Conservation (phyloP, 2,888 invertebrate genomes). For the Clepsis dumicolana region DNA sequence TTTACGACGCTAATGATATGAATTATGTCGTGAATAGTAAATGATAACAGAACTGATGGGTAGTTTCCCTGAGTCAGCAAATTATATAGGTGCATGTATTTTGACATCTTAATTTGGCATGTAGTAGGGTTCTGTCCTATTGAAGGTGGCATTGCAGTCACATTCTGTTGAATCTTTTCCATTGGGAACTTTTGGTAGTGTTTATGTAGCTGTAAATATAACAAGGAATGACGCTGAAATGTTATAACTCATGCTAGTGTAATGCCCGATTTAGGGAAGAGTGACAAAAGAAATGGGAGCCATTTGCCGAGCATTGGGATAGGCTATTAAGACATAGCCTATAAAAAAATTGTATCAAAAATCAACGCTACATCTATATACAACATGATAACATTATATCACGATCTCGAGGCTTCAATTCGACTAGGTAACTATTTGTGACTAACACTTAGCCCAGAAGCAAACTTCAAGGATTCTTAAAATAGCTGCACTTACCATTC, state of each 20-base stretch:
- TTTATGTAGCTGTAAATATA: too few relatives aligned
- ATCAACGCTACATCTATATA: too few relatives aligned
- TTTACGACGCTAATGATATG: neutral
- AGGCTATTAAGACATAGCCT: neutral
- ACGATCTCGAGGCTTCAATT: neutral
- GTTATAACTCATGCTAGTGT: too few relatives aligned
- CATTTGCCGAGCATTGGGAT: too few relatives aligned
- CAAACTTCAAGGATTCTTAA: neutral
- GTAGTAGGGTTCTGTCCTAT: neutral
- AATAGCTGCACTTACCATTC: neutral
- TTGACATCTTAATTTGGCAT: neutral
- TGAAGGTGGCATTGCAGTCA: neutral
- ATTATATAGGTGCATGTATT: neutral
- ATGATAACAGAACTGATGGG: neutral
- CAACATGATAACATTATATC: neutral
- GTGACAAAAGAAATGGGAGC: too few relatives aligned
- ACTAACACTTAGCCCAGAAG: neutral
- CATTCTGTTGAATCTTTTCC: neutral
- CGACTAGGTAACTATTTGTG: neutral
- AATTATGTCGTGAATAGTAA: neutral
- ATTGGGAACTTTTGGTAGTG: neutral
- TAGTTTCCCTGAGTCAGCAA: neutral
- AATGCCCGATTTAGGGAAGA: too few relatives aligned
- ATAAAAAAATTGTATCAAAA: too few relatives aligned
- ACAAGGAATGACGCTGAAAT: too few relatives aligned